A percentile compares a stretch with the other conserved stretches of the same genome.
Conservation (phyloP, 2,888 invertebrate genomes). For the Bhutanitis thaidina region DNA sequence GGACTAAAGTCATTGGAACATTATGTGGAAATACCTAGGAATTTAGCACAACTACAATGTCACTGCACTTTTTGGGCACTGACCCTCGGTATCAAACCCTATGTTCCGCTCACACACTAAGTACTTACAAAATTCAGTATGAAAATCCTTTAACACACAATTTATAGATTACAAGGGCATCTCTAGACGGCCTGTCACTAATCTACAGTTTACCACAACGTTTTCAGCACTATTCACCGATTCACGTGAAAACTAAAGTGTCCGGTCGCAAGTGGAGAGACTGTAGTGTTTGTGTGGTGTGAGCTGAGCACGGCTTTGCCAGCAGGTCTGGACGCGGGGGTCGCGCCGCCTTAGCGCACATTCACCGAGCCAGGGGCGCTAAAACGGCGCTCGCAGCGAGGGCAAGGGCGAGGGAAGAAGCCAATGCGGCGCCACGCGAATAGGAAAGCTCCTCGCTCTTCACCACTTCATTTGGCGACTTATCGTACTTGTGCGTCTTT, state of each 20-base stretch:
- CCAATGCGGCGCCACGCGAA: constrained; percentile 70
- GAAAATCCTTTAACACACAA: constrained; percentile 22
- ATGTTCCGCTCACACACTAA: constrained; percentile 27
- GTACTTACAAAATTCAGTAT: constrained; percentile 39
- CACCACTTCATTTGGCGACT: constrained; percentile 94
- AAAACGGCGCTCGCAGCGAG: constrained; percentile 69
- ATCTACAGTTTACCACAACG: constrained; percentile 31
- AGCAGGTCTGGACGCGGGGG: constrained; percentile 65
- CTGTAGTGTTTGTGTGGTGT: constrained; percentile 58
- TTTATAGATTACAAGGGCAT: constrained; percentile 19
- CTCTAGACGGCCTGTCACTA: constrained; percentile 27
- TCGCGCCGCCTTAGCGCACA: constrained; percentile 69
- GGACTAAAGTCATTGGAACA: constrained; percentile 45
- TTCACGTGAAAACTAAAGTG: constrained; percentile 70
- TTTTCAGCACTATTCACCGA: constrained; percentile 26
- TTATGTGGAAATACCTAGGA: constrained; percentile 41
- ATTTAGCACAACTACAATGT: constrained; percentile 38
- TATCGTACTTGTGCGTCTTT: constrained; percentile 91
- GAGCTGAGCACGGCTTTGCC: constrained; percentile 67
- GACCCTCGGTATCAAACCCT: constrained; percentile 28
- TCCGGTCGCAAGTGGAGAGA: constrained; percentile 66
- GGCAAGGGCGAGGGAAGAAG: constrained; percentile 69
- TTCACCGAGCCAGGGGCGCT: constrained; percentile 76
- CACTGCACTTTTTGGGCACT: constrained; percentile 24
- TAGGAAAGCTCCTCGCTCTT: constrained; percentile 95